phyloP scores from a whole-genome alignment of 1,140 invertebrate genomes.

The Physella acuta region DNA sequence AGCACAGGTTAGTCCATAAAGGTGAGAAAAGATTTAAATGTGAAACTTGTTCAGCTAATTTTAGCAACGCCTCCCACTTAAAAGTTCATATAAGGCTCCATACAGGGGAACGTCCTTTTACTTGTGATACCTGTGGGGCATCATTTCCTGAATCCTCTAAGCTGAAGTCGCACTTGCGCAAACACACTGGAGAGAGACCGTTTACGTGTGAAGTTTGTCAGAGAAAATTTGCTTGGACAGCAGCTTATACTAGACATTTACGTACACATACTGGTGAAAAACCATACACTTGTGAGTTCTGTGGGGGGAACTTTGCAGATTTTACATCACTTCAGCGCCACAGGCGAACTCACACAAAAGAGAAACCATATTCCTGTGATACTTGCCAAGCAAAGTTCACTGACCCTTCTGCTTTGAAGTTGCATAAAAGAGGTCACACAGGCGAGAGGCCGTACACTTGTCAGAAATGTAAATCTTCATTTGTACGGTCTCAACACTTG shows the following conservation, averaged over 20 bases:
- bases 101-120: conserved; percentile 71
- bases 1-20: conserved; percentile 1
- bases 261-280: conserved; percentile 93
- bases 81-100: conserved; percentile 59
- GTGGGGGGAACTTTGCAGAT: conserved; percentile 15
- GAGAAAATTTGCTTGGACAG: conserved; percentile 7
- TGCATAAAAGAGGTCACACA: conserved; percentile 26
- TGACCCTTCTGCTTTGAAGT: conserved; percentile 9
- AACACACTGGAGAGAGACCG: conserved; percentile 30
- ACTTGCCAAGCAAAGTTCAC: conserved; percentile 26
- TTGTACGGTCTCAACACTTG: conserved; percentile 25
- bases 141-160: conserved; percentile 22
- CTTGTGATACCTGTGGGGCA: conserved; percentile 61
- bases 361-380: conserved; percentile 28
- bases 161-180: conserved; percentile 24
- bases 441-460: conserved; percentile 30
- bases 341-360: conserved; percentile 23
- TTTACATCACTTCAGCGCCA: conserved; percentile 24
- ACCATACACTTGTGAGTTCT: conserved; percentile 67
- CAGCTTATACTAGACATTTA: conserved; percentile 68
- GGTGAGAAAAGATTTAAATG: conserved; percentile 19
- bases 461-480: conserved; percentile 20
- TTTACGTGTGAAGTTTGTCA: conserved; percentile 82
- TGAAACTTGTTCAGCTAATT: conserved; percentile 18
- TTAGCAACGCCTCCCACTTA: conserved; percentile 21